These are phyloP conservation scores for Apis florea DNA, from an alignment of 1,140 invertebrate species.

Conservation along the genomic window DNA sequence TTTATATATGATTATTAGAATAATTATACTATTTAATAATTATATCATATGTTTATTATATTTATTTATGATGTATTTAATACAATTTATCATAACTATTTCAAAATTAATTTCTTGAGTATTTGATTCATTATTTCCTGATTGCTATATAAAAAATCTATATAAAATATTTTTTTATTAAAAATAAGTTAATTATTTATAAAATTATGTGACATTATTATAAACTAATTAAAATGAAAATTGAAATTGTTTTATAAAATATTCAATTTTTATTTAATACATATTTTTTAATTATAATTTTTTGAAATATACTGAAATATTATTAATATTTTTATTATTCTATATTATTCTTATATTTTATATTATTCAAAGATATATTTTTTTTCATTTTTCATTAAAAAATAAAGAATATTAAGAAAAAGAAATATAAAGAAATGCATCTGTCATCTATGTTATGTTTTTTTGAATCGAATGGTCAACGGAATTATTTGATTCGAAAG, in stretches of 20 bases:
- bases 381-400: background rate
- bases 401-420: too few species aligned
- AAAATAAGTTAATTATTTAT: too few species aligned
- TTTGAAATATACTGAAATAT: background rate
- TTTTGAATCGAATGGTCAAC: background rate
- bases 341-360: background rate
- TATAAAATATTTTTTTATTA: too few species aligned
- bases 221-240: too few species aligned
- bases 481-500: constrained; percentile 38
- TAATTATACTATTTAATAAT: background rate
- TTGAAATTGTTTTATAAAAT: background rate
- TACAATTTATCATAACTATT: too few species aligned
- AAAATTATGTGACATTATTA: too few species aligned
- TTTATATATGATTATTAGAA: background rate
- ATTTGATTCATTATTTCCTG: background rate
- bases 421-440: too few species aligned
- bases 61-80: too few species aligned
- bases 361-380: background rate
- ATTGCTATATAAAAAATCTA: too few species aligned
- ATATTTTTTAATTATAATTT: background rate
- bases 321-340: background rate
- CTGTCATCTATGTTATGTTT: background rate
- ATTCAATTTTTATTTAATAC: background rate
- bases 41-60: too few species aligned
- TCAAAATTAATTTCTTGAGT: background rate